phyloP scores from a whole-genome alignment of 1,140 invertebrate genomes.

The Camponotus pennsylvanicus region DNA sequence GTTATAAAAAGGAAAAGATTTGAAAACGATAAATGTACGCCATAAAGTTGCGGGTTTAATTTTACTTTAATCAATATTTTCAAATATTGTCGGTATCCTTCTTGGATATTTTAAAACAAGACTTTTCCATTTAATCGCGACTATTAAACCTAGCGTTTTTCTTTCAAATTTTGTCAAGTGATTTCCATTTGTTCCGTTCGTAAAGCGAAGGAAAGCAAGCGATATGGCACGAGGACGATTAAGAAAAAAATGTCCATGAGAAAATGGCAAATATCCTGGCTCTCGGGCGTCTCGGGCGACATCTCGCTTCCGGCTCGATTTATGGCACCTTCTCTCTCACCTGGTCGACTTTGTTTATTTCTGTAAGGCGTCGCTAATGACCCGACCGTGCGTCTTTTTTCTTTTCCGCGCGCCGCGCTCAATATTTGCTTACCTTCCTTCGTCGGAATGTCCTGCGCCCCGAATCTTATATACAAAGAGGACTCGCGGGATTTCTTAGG shows the following conservation, averaged over 20 bases:
- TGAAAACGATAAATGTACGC: not conserved
- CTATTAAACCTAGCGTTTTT: not conserved
- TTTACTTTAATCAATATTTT: not conserved
- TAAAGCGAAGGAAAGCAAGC: conserved; percentile 24
- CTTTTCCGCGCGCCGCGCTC: conserved; percentile 21
- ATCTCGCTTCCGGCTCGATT: no score
- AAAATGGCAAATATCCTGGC: conserved; percentile 68
- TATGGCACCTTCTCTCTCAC: conserved; percentile 62
- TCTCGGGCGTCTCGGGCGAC: no score
- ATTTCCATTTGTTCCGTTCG: not conserved
- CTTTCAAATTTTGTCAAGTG: not conserved
- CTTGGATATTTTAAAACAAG: not conserved
- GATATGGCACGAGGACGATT: conserved; percentile 23
- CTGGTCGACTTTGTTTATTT: conserved; percentile 68
- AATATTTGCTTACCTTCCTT: conserved; percentile 63
- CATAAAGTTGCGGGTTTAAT: not conserved
- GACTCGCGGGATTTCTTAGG: conserved; percentile 29
- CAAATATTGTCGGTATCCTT: not conserved
- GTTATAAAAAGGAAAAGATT: not conserved
- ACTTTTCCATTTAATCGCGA: no score
- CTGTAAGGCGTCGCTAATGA: conserved; percentile 65
- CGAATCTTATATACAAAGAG: conserved; percentile 53
- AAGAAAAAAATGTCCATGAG: conserved; percentile 44
- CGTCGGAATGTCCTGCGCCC: conserved; percentile 44
- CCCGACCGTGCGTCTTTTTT: conserved; percentile 43